Conservation (phyloP, 2,888 invertebrate genomes). For the Pammene aurita region DNA sequence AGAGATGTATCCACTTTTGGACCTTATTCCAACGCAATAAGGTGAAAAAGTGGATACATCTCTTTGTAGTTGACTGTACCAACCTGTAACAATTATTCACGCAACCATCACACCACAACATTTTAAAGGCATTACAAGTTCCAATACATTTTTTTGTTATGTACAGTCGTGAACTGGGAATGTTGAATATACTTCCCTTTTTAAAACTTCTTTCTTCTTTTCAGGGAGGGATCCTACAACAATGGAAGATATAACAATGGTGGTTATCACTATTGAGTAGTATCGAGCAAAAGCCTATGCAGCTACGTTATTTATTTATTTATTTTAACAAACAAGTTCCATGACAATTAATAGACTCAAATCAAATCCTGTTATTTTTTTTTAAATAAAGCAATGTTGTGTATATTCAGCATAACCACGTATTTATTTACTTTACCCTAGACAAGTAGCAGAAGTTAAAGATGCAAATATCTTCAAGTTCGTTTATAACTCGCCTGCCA, state of each 20-base stretch:
- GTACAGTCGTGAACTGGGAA: too few species aligned
- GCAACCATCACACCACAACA: too few species aligned
- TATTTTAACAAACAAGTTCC: constrained; percentile 6
- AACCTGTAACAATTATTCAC: too few species aligned
- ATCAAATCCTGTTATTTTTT: neutral
- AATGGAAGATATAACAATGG: constrained; percentile 53
- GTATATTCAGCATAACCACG: neutral
- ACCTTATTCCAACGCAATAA: too few species aligned
- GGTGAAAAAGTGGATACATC: too few species aligned
- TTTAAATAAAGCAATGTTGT: constrained; percentile 13
- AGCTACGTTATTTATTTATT: constrained; percentile 4
- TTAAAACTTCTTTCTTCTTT: neutral
- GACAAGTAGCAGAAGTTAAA: neutral
- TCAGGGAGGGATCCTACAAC: constrained; percentile 54
- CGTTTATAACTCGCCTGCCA: too few species aligned
- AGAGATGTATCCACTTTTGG: too few species aligned
- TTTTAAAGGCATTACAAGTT: too few species aligned
- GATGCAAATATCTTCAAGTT: too few species aligned
- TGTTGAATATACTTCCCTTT: too few species aligned
- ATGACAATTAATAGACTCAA: constrained; percentile 5
- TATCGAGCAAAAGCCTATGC: constrained; percentile 47
- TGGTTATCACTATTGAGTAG: constrained; percentile 56
- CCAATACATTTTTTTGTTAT: too few species aligned
- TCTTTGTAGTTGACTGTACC: too few species aligned
- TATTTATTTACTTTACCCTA: neutral